phyloP scores from a whole-genome alignment of 1,140 invertebrate species.

The Batillaria attramentaria region DNA sequence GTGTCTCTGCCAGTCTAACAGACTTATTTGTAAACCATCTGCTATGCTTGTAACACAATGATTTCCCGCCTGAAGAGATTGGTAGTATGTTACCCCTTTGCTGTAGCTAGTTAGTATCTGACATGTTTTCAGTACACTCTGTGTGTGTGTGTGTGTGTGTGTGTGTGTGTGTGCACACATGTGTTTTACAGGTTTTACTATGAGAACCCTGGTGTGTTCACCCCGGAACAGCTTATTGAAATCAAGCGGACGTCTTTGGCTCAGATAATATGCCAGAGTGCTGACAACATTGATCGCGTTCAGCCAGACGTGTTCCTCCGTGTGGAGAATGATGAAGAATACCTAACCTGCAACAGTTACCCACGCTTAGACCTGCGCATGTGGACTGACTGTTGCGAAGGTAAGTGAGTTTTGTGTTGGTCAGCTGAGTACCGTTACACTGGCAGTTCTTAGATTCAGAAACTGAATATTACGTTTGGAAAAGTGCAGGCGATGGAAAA shows the following conservation, averaged over 20 bases:
- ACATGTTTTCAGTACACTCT: too few species aligned
- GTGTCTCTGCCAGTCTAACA: too few species aligned
- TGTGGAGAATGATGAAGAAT: conserved; percentile 71
- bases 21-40: too few species aligned
- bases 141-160: too few species aligned
- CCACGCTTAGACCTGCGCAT: conserved; percentile 84
- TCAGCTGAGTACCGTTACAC: too few species aligned
- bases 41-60: not conserved
- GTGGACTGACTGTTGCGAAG: conserved; percentile 90
- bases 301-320: conserved; percentile 90
- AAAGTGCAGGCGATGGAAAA: too few species aligned
- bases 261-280: conserved; percentile 90
- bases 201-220: conserved; percentile 90
- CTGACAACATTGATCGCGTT: conserved; percentile 87
- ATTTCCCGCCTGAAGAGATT: not conserved
- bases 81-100: not conserved
- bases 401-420: too few species aligned
- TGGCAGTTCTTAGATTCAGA: too few species aligned
- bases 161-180: too few species aligned
- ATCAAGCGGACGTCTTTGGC: conserved; percentile 85
- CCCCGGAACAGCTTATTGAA: conserved; percentile 85
- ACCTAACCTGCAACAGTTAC: conserved; percentile 77
- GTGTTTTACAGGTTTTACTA: conserved; percentile 88
- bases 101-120: not conserved
- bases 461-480: too few species aligned